phyloP scores from a whole-genome alignment of 2,797 vertebrate species.

The Buphagus erythrorhynchus region DNA sequence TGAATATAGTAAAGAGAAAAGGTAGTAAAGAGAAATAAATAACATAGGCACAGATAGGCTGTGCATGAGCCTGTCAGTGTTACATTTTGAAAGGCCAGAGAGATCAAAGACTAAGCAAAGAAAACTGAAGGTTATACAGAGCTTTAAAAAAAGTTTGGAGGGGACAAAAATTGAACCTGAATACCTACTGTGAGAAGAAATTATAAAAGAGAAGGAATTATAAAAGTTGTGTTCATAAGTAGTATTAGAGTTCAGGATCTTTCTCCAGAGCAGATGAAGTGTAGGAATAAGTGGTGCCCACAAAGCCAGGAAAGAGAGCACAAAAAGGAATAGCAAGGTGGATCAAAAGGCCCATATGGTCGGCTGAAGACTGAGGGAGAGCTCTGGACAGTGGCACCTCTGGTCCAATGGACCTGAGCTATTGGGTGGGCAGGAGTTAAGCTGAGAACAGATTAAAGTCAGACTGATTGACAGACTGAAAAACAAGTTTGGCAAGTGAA shows the following conservation, averaged over 20 bases:
- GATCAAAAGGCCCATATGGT: background rate
- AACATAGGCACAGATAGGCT: background rate
- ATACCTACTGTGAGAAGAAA: background rate
- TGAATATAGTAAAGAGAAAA: background rate
- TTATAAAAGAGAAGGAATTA: background rate
- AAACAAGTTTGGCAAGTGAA: background rate
- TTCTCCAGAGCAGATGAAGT: background rate
- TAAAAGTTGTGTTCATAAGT: background rate
- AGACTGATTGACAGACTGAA: background rate
- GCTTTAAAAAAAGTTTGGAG: background rate
- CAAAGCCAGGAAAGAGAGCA: background rate
- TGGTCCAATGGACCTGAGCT: background rate
- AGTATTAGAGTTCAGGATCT: background rate
- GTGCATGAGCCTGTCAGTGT: background rate
- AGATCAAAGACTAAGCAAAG: background rate
- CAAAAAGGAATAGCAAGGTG: background rate
- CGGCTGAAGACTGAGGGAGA: background rate
- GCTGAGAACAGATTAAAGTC: background rate
- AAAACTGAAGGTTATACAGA: background rate
- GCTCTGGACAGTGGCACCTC: background rate
- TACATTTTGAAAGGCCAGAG: background rate
- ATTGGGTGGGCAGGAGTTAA: background rate
- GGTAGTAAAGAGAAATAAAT: background rate
- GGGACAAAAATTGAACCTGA: background rate
- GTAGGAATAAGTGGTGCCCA: fast-evolving